Conservation (phyloP, 2,113 vertebrate species). For the Vulpes lagopus region DNA sequence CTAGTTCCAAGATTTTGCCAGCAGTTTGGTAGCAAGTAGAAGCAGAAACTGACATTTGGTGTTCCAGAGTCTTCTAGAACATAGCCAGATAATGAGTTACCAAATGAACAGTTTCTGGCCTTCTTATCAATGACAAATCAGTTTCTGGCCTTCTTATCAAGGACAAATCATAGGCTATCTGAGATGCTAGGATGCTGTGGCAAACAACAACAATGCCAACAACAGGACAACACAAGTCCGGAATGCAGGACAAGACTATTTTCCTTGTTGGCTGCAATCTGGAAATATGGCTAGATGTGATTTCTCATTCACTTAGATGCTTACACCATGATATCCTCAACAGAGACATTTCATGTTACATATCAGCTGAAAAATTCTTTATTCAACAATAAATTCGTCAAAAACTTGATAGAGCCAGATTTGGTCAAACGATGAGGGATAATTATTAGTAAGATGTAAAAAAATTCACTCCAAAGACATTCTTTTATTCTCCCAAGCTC, state of each 20-base stretch:
- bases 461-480: not conserved
- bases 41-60: constrained; percentile 40
- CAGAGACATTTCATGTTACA: constrained; percentile 4
- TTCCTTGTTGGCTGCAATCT: not conserved
- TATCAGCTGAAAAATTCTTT: constrained; percentile 33
- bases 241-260: constrained; percentile 21
- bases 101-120: constrained; percentile 38
- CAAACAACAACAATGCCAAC: not conserved
- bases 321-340: not conserved
- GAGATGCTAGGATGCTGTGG: constrained; percentile 13
- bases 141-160: constrained; percentile 35
- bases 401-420: constrained; percentile 5
- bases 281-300: not conserved
- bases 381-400: constrained; percentile 50
- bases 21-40: constrained; percentile 21
- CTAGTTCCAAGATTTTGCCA: constrained; percentile 15
- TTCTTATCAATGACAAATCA: not conserved
- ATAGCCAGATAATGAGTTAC: constrained; percentile 55
- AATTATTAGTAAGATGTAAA: not conserved
- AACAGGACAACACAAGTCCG: not conserved
- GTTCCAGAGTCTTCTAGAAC: constrained; percentile 55
- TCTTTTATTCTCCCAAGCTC: constrained; percentile 17
- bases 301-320: not conserved
- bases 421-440: constrained; percentile 13
- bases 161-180: not conserved